Evolutionary conservation across 2,888 invertebrate species (phyloP).

Genomic region (Petrophora chlorosata): DNA sequence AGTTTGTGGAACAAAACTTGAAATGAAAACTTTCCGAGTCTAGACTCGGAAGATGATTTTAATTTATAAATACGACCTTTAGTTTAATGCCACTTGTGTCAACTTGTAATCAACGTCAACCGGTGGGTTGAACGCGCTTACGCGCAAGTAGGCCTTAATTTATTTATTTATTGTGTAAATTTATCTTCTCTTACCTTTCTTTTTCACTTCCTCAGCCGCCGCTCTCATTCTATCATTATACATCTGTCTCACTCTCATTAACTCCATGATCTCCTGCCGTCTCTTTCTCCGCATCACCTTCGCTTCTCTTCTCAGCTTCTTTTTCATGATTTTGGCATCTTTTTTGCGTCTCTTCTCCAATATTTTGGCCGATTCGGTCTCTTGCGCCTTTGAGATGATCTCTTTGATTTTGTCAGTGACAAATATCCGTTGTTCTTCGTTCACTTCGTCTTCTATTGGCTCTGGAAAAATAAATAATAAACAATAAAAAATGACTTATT

Average conservation of each 20-base stretch:
- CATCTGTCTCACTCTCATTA: constrained; percentile 47
- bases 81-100: too few relatives aligned
- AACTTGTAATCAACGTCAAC: too few relatives aligned
- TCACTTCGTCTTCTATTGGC: not conserved
- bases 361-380: constrained; percentile 9
- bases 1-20: too few relatives aligned
- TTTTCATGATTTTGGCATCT: constrained; percentile 7
- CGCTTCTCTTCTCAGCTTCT: constrained; percentile 17
- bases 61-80: too few relatives aligned
- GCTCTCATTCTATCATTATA: constrained; percentile 49
- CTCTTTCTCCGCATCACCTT: constrained; percentile 25
- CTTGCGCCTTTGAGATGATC: constrained; percentile 10
- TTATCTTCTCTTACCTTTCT: constrained; percentile 32
- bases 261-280: constrained; percentile 31
- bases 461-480: constrained; percentile 4
- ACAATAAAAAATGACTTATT: not conserved
- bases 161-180: not conserved
- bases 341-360: not conserved
- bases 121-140: not conserved
- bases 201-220: constrained; percentile 18
- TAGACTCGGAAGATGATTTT: too few relatives aligned
- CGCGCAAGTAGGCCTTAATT: not conserved
- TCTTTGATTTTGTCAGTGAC: constrained; percentile 24
- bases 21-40: too few relatives aligned
- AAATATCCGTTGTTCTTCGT: constrained; percentile 9